A percentile compares a stretch with the other conserved stretches of the same genome.
Evolutionary conservation across 2,888 invertebrate species (phyloP).

Genomic region (Hypena proboscidalis): DNA sequence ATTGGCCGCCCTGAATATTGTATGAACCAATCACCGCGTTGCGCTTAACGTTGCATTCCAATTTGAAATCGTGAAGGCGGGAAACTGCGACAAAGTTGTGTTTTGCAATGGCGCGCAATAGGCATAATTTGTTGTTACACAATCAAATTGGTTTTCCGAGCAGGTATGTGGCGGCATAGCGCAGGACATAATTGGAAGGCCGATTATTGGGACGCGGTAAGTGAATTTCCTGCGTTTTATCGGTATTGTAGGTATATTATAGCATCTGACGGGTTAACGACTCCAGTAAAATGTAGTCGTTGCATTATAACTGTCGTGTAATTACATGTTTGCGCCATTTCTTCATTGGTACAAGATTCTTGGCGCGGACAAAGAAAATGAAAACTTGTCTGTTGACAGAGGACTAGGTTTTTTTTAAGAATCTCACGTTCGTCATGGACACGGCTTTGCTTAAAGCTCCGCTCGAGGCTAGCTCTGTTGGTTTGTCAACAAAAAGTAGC

Average conservation of each 20-base stretch:
- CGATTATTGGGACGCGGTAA: constrained; percentile 37
- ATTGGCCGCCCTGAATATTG: constrained; percentile 84
- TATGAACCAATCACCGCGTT: constrained; percentile 83
- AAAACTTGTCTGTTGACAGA: no score
- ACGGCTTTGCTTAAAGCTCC: no score
- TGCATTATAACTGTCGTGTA: background rate
- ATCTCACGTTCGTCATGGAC: no score
- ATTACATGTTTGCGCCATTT: no score
- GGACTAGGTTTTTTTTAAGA: no score
- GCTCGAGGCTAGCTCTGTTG: no score
- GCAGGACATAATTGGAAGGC: constrained; percentile 41
- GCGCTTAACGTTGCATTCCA: constrained; percentile 84
- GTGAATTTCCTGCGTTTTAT: constrained; percentile 43
- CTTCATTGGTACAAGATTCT: no score
- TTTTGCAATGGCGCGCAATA: constrained; percentile 70
- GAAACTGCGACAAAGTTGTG: constrained; percentile 73
- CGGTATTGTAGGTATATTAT: constrained; percentile 34
- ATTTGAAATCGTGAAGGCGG: constrained; percentile 83
- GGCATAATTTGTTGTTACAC: constrained; percentile 70
- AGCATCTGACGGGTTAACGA: constrained; percentile 10
- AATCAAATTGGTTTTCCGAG: constrained; percentile 60
- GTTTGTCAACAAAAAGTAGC: no score
- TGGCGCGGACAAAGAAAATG: no score
- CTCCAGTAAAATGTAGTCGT: constrained; percentile 6
- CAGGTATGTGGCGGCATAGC: constrained; percentile 49